Evolutionary conservation across 2,797 vertebrate genomes (phyloP).

Genomic region (Helarctos malayanus): DNA sequence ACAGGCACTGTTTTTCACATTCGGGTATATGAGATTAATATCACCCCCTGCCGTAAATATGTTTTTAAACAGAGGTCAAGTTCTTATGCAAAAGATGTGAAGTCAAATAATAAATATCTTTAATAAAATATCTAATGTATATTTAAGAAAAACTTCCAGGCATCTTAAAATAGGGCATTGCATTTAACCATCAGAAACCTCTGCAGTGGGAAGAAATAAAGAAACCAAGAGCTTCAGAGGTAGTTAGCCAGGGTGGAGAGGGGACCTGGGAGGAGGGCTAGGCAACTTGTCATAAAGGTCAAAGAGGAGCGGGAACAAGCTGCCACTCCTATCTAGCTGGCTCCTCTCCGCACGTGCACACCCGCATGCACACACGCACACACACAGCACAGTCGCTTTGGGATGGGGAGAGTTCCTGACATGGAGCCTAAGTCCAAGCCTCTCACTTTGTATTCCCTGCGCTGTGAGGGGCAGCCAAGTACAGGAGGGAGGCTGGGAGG

Average conservation of each 20-base stretch:
- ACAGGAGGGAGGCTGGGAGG: background rate
- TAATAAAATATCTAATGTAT: background rate
- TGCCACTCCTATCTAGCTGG: background rate
- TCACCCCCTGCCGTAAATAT: background rate
- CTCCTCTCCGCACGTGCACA: background rate
- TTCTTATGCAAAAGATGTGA: background rate
- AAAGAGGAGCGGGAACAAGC: background rate
- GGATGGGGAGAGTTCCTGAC: background rate
- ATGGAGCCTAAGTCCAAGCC: background rate
- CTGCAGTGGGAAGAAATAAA: background rate
- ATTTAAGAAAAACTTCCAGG: constrained; percentile 32
- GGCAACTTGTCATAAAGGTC: background rate
- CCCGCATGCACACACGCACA: background rate
- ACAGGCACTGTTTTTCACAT: no score
- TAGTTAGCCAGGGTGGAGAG: background rate
- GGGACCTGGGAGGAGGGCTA: background rate
- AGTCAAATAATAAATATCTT: background rate
- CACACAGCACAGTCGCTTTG: background rate
- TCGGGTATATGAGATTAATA: background rate
- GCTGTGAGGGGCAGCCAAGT: constrained; percentile 53
- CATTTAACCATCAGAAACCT: background rate
- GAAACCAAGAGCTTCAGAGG: background rate
- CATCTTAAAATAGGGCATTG: background rate
- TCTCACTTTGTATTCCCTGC: constrained; percentile 66
- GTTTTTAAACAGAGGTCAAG: constrained; percentile 20